Evolutionary conservation across 2,888 invertebrate genomes (phyloP).

Genomic region (Tipula helvola): DNA sequence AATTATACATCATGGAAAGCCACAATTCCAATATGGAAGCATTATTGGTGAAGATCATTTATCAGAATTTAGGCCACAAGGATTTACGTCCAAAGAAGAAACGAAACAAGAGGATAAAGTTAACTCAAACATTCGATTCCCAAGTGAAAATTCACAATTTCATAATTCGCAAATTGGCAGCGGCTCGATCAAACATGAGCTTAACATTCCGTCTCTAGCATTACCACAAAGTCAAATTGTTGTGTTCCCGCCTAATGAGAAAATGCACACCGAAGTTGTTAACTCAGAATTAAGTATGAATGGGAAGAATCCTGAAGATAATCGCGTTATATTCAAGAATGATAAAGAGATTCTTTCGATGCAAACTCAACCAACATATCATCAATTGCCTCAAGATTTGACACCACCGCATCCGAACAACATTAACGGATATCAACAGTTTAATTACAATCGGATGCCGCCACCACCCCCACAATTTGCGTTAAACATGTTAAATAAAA

Average conservation of each 20-base stretch:
- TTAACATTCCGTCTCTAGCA: constrained; percentile 23
- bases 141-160: constrained; percentile 21
- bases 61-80: constrained; percentile 5
- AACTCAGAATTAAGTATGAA: neutral
- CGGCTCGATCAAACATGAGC: constrained; percentile 14
- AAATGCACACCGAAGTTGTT: constrained; percentile 8
- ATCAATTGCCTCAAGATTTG: constrained; percentile 35
- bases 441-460: neutral
- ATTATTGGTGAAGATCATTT: constrained; percentile 28
- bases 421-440: neutral
- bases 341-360: constrained; percentile 28
- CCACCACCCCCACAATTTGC: constrained; percentile 16
- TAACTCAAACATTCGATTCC: constrained; percentile 33
- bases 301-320: neutral
- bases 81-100: constrained; percentile 12
- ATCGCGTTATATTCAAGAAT: constrained; percentile 8
- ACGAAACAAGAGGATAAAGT: constrained; percentile 30
- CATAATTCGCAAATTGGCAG: constrained; percentile 18
- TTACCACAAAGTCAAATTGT: constrained; percentile 21
- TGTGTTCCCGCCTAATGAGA: constrained; percentile 26
- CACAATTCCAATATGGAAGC: constrained; percentile 30
- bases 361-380: constrained; percentile 33
- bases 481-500: constrained; percentile 16
- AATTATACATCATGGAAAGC: constrained; percentile 27
- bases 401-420: constrained; percentile 32